Conservation (phyloP, 2,797 vertebrate genomes). For the Melanotaenia maccullochi region DNA sequence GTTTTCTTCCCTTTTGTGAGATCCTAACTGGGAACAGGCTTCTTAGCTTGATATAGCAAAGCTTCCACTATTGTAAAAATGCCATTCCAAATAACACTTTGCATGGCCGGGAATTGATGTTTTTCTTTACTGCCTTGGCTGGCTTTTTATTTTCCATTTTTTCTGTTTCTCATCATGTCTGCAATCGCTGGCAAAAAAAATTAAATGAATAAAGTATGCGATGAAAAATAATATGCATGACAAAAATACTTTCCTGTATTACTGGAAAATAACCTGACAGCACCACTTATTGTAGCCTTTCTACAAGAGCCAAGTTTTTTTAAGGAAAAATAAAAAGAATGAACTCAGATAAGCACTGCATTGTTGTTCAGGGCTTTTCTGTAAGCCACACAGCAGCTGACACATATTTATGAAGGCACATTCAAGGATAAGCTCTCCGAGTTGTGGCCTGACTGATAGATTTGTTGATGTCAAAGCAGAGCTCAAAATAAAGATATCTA, state of each 20-base stretch:
- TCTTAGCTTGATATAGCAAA: background rate
- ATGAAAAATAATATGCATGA: background rate
- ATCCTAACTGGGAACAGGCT: too few species aligned
- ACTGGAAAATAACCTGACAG: slow-evolving; percentile 11
- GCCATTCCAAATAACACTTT: background rate
- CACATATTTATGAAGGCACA: slow-evolving; percentile 6
- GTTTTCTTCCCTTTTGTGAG: too few species aligned
- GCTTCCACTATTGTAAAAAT: background rate
- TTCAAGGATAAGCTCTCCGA: slow-evolving; percentile 27
- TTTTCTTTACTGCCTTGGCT: slow-evolving; percentile 3
- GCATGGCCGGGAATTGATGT: background rate
- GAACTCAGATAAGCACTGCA: background rate
- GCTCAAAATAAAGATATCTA: slow-evolving; percentile 31
- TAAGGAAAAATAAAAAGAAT: background rate
- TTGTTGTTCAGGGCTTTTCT: slow-evolving; percentile 5
- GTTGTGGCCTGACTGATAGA: slow-evolving; percentile 21
- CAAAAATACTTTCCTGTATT: slow-evolving; percentile 3
- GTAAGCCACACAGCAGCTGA: slow-evolving; percentile 20
- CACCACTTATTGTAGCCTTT: slow-evolving; percentile 8
- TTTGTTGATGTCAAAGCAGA: slow-evolving; percentile 20
- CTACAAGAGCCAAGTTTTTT: background rate
- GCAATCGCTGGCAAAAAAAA: background rate
- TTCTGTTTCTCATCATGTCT: background rate
- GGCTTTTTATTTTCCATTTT: slow-evolving; percentile 11
- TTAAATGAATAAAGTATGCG: background rate